phyloP scores from a whole-genome alignment of 2,888 invertebrate species.

The Andrena praecox region DNA sequence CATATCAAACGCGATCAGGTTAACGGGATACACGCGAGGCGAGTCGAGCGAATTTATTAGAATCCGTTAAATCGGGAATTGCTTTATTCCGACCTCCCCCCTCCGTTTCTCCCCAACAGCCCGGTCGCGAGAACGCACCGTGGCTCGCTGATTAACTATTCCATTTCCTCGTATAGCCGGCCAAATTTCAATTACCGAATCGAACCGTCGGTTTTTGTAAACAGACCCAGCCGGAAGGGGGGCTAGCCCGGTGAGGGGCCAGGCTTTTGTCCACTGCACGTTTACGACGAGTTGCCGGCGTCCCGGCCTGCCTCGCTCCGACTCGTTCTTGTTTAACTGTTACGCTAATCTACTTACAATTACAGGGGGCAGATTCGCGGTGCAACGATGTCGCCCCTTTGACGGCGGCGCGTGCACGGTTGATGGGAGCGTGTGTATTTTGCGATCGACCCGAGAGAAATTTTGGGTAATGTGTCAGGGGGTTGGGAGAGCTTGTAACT shows the following conservation, averaged over 20 bases:
- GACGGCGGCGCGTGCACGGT: too few species aligned
- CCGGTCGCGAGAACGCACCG: conserved; percentile 35
- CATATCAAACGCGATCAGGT: conserved; percentile 32
- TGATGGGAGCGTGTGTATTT: too few species aligned
- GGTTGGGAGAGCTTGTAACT: too few species aligned
- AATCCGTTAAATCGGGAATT: conserved; percentile 42
- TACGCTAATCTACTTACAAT: conserved; percentile 66
- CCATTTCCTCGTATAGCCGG: conserved; percentile 54
- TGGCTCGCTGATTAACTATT: conserved; percentile 55
- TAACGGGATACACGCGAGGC: conserved; percentile 26
- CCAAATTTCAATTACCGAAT: conserved; percentile 68
- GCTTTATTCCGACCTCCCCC: conserved; percentile 11
- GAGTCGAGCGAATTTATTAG: conserved; percentile 47
- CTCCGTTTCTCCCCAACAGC: neutral
- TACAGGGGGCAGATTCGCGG: conserved; percentile 53
- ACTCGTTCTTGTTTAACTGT: conserved; percentile 59
- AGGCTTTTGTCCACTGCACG: conserved; percentile 51
- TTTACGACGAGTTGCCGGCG: conserved; percentile 43
- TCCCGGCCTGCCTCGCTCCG: conserved; percentile 8
- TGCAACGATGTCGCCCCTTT: conserved; percentile 8
- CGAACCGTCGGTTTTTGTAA: conserved; percentile 56
- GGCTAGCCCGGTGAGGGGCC: neutral
- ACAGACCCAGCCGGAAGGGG: conserved; percentile 14
- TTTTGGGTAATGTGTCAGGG: too few species aligned
- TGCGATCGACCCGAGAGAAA: too few species aligned